Conservation (phyloP, 2,888 invertebrate genomes). For the Lithophane ornitopus region DNA sequence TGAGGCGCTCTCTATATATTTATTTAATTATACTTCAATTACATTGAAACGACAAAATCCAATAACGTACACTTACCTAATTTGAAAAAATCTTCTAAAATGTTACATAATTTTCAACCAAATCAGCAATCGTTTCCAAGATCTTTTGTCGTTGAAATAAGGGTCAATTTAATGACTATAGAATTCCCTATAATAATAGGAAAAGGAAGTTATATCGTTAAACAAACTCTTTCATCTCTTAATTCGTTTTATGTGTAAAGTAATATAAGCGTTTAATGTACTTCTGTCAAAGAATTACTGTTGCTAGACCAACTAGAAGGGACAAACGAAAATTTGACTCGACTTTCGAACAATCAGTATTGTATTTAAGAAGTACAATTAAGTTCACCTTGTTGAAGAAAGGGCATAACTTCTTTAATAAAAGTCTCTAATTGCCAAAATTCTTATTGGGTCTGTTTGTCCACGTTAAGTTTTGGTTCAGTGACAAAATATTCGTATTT, state of each 20-base stretch:
- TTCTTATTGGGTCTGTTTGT: not conserved
- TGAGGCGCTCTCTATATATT: too few species aligned
- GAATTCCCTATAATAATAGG: slow-evolving; percentile 40
- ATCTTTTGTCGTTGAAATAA: slow-evolving; percentile 32
- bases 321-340: not conserved
- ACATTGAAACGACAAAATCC: not conserved
- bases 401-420: not conserved
- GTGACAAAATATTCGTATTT: not conserved
- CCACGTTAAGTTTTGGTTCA: not conserved
- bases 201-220: slow-evolving; percentile 51
- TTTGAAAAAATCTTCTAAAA: not conserved
- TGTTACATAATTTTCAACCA: not conserved
- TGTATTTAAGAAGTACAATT: not conserved
- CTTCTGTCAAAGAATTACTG: slow-evolving; percentile 62
- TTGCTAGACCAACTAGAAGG: slow-evolving; percentile 32
- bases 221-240: slow-evolving; percentile 75
- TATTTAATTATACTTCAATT: not conserved
- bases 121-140: slow-evolving; percentile 23
- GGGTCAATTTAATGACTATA: slow-evolving; percentile 33
- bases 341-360: not conserved
- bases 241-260: slow-evolving; percentile 76
- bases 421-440: not conserved
- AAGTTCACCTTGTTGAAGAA: not conserved
- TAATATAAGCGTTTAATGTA: slow-evolving; percentile 75
- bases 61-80: not conserved